Base-by-base conservation (phyloP, 1,140 invertebrate species). In the Himalopsyche phryganea region DNA sequence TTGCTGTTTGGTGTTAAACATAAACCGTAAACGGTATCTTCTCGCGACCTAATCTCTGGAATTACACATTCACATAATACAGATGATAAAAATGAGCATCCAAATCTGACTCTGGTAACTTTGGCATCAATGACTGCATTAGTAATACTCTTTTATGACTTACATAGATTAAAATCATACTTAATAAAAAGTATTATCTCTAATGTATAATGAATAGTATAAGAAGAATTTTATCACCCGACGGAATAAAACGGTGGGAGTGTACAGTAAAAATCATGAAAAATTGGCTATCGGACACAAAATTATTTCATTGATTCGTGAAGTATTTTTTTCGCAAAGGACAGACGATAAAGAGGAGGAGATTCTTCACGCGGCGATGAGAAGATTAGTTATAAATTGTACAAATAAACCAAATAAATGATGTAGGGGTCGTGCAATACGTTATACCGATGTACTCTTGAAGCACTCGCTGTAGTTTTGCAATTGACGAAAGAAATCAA, bases 361-460 rank as follows among this genome's bases (percentile, higher is more conserved):
- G 23, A 28, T 28, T 28, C 23, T 28, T 28, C 23, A 9, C 9
- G 23, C 9, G 23, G 23, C 9, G 9, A 3, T 28, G 9, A 28
- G 23, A 28, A 28, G 9, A 28, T 28, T 28, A 28, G 23, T 28
- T 28, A 3, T 28, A 40, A 40, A 40, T 15, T 45, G 42, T 45
- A 45, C 42, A 45, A 45, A 45, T 45, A n/a, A 40, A 15, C 11
- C 11, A 40, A 19, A 28, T 28, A 28, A 28, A 28, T 9, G 23
- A 28, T n/a, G 42, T 17, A 45, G 42, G 42, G 17, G 15, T 10
- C 18, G 42, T 45, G 42, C 42, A 45, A 45, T 45, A 45, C 42
- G 15, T 11, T n/a, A n/a, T n/a, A n/a, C n/a, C n/a, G 40, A 11
- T 9, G 40, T 40, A 40, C 15, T 3, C 15, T 35, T 5, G 15